Conservation (phyloP, 2,113 vertebrate species). For the Scomber japonicus region DNA sequence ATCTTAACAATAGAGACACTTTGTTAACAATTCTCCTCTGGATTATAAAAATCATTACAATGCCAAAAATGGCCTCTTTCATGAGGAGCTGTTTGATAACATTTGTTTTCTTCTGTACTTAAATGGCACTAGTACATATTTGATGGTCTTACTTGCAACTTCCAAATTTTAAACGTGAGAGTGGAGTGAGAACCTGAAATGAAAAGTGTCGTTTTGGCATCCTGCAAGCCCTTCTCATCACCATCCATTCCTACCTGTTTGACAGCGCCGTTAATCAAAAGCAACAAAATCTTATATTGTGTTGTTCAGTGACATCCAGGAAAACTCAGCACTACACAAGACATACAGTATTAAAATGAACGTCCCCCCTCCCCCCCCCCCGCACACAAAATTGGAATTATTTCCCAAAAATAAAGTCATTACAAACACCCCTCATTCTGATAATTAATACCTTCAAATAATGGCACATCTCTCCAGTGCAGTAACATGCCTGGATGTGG, state of each 20-base stretch:
- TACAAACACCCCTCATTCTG: constrained; percentile 12
- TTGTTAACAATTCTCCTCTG: neutral
- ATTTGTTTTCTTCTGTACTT: constrained; percentile 38
- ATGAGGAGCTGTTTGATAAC: constrained; percentile 20
- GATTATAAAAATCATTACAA: constrained; percentile 4
- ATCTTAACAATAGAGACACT: neutral
- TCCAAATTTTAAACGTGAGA: constrained; percentile 50
- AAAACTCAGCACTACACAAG: neutral
- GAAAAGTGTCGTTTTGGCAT: constrained; percentile 63
- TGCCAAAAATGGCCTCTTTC: constrained; percentile 32
- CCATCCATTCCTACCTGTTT: constrained; percentile 39
- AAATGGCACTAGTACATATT: constrained; percentile 41
- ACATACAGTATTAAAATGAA: neutral
- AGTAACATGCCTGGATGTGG: constrained; percentile 23
- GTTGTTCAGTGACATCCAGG: constrained; percentile 2
- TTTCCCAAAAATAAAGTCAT: neutral
- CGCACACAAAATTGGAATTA: neutral
- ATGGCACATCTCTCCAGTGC: constrained; percentile 11
- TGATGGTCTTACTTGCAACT: constrained; percentile 33
- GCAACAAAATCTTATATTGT: neutral
- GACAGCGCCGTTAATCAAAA: constrained; percentile 35
- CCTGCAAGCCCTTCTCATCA: constrained; percentile 6
- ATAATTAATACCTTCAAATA: constrained; percentile 37
- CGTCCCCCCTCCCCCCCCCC: constrained; percentile 2
- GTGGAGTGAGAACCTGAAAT: constrained; percentile 48